Evolutionary conservation across 2,797 vertebrate species (phyloP), one percentile per base, ranked within the genome.

Genomic region (Paramormyrops hopkinsi): DNA sequence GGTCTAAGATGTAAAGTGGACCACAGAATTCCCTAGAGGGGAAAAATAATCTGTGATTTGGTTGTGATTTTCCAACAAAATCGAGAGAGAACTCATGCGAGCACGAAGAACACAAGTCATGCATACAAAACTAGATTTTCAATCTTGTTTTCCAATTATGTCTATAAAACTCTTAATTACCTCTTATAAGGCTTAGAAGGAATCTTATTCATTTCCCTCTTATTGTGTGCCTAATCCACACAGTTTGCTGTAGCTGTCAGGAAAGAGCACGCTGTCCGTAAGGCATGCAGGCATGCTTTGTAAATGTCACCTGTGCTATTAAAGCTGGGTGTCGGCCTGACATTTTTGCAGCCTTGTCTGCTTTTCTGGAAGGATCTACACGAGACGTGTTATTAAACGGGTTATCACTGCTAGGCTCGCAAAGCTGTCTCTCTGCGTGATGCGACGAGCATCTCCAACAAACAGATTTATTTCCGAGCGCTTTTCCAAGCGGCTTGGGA

Each of bases 291-390:
- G 51, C 8, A 17, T 22, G 33, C 53, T 56, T n/a, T 19, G 5
- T 56, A 56, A 87, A 87, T 87, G 53, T 87, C 85, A 56, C 17
- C 85, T 19, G 29, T 37, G 85, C 29, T 86, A 53, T 86, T 86
- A 86, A 41, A 85, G 44, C 82, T 0, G 46, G n/a, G 44, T 6
- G n/a, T 22, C 3, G 3, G 44, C 46, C 46, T 51, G 82, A 85
- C 46, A 85, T 85, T 56, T 56, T n/a, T 86, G 85, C 51, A 86
- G 29, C 85, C 53, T 59, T 44, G 53, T 41, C 51, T 56, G 51
- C 33, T 87, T 59, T n/a, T 37, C 33, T 56, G 29, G 85, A 19
- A 37, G 25, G 37, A 53, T 87, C 14, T n/a, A 56, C 56, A 37
- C 0, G 51, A 87, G 53, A 87, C 53, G 25, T 29, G 14, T 44